A percentile compares a stretch with the other conserved stretches of the same genome.
These are phyloP conservation scores for Apostichopus californicus DNA, from an alignment of 35 echinoderm and acorn worm species.

Conservation along the genomic window DNA sequence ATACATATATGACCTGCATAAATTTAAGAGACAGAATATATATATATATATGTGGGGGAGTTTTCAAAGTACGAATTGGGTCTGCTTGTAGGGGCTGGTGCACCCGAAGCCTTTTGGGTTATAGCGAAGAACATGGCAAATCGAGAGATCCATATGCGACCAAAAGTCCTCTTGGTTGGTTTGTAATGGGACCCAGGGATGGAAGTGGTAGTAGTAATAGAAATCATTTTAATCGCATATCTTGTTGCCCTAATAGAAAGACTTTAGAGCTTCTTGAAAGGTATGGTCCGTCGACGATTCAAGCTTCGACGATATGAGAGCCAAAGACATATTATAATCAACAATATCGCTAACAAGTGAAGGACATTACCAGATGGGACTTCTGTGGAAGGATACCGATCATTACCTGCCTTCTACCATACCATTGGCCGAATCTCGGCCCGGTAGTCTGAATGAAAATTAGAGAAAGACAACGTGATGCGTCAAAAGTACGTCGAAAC, in stretches of 20 bases:
- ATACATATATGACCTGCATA: too few relatives aligned
- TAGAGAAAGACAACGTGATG: conserved; percentile 28
- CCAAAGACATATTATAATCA: conserved; percentile 36
- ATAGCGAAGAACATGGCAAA: conserved; percentile 2
- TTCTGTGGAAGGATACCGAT: conserved; percentile 41
- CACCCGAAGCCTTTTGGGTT: conserved; percentile 56
- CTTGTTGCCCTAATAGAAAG: conserved; percentile 40
- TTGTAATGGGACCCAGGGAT: not conserved
- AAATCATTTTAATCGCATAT: conserved; percentile 28
- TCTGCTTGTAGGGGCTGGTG: not conserved
- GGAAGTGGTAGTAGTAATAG: not conserved
- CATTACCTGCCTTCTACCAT: not conserved
- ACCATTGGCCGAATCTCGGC: conserved; percentile 20
- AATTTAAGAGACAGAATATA: too few relatives aligned
- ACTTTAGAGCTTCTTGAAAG: conserved; percentile 35
- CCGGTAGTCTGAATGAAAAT: not conserved
- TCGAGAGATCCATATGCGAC: conserved; percentile 26
- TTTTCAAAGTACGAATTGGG: not conserved
- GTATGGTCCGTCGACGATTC: conserved; percentile 32
- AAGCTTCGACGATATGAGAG: conserved; percentile 24
- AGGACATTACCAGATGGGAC: conserved; percentile 49
- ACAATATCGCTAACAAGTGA: conserved; percentile 12
- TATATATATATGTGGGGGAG: too few relatives aligned
- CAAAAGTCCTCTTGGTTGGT: conserved; percentile 36
- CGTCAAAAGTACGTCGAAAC: conserved; percentile 28